Base-by-base conservation (phyloP, 1,140 invertebrate genomes). In the Bradysia coprophila region DNA sequence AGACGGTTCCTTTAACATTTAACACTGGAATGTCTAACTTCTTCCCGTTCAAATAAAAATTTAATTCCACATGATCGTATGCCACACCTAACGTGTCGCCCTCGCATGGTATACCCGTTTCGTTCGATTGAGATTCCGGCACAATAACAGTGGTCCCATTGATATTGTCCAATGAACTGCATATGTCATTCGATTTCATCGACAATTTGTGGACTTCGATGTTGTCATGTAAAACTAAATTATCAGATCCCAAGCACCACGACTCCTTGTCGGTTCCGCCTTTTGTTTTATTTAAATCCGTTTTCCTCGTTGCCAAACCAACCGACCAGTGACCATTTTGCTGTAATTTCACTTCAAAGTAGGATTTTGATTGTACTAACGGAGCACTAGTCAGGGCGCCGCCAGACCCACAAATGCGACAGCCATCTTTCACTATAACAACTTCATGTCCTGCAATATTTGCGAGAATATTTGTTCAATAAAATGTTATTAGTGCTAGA, bases 331-430 rank as follows among this genome's bases (percentile, higher is more conserved):
- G 72, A 56, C 92, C 93, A 51, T 81, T 78, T 58, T 97, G 92
- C 62, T 97, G 93, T 44, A 98, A 65, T 69, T 98, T 97, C 3
- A 96, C 83, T 74, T 99, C 94, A 69, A 98, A 99, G 63, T 97
- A 99, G 13, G 92, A 86, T 70, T 99, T 98, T 50, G 93, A 95
- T 62, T 99, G 95, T 11, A 88, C 81, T 39, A 93, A 59, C 1
- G 94, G 93, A 20, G 89, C 88, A 61, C 84, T 94, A 8, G 86
- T 89, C 23, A 98, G 64, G 1, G 87, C 88, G 49, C 85, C 94
- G 20, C 95, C 95, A 21, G 82, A 84, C 19, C 95, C 95, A 67
- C 95, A 98, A 34, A 98, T 81, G 52, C 95, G 66, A 46, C 82
- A 72, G 34, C 93, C 91, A 67, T 91, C 91, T 68, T 98, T 98